Evolutionary conservation across 2,797 vertebrate species (phyloP).

Genomic region (Phalloptychus januarius): DNA sequence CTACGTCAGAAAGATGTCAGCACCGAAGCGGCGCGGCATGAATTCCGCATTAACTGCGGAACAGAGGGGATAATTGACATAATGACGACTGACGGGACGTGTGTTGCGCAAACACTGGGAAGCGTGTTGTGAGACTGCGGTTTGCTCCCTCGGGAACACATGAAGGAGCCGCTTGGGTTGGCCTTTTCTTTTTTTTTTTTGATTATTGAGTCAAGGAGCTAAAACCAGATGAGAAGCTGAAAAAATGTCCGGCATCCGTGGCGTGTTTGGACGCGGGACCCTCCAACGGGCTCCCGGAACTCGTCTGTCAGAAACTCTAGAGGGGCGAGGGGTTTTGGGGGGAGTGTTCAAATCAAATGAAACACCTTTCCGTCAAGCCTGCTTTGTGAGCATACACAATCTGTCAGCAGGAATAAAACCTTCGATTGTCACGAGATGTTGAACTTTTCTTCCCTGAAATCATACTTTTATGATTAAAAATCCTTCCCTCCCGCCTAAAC

Average conservation of each 20-base stretch:
- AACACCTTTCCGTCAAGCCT: slow-evolving; percentile 20
- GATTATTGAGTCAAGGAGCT: slow-evolving; percentile 1
- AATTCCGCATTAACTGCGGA: slow-evolving; percentile 35
- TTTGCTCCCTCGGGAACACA: slow-evolving; percentile 32
- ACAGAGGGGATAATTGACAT: slow-evolving; percentile 49
- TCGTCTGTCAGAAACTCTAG: not conserved
- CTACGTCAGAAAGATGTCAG: slow-evolving; percentile 29
- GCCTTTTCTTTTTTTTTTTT: slow-evolving; percentile 12
- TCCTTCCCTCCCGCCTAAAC: slow-evolving; percentile 4
- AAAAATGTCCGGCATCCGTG: slow-evolving; percentile 6
- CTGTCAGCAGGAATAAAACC: slow-evolving; percentile 10
- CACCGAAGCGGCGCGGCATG: not conserved
- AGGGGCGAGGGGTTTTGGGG: not conserved
- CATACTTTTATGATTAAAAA: slow-evolving; percentile 3
- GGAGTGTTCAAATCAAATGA: slow-evolving; percentile 17
- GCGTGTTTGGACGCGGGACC: not conserved
- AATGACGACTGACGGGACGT: slow-evolving; percentile 42
- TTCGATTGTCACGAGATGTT: slow-evolving; percentile 10
- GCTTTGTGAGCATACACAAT: slow-evolving; percentile 4
- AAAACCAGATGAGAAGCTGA: slow-evolving; percentile 7
- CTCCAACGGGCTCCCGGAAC: not conserved
- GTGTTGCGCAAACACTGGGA: slow-evolving; percentile 37
- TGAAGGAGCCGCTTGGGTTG: slow-evolving; percentile 17
- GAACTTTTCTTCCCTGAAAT: slow-evolving; percentile 9
- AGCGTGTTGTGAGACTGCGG: slow-evolving; percentile 34